Percentiles rank a stretch among this genome's conserved stretches.
These are phyloP conservation scores for Netelia melanura DNA, from an alignment of 2,888 invertebrate species.

Conservation along the genomic window DNA sequence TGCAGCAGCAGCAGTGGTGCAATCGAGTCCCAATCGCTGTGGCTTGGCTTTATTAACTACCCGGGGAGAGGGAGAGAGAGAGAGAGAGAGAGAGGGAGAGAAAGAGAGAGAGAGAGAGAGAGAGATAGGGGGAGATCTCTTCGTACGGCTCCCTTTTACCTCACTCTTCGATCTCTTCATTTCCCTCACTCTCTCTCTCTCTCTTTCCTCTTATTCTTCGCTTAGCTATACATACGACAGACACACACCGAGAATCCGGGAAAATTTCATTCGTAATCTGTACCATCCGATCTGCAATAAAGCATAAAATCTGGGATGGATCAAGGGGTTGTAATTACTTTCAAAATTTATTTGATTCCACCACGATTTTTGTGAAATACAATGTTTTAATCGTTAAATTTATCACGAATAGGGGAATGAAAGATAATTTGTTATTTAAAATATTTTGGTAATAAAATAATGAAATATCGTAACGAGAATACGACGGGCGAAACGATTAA, in stretches of 20 bases:
- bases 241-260: background rate
- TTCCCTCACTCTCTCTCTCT: constrained; percentile 11
- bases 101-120: constrained; percentile 17
- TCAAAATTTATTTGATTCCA: background rate
- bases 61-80: background rate
- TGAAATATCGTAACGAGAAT: background rate
- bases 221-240: background rate
- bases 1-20: constrained; percentile 43
- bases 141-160: background rate
- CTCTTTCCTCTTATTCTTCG: constrained; percentile 29
- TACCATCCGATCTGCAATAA: constrained; percentile 8
- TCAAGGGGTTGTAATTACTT: background rate
- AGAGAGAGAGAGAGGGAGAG: constrained; percentile 11
- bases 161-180: constrained; percentile 50
- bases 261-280: constrained; percentile 13
- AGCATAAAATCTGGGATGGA: background rate
- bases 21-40: constrained; percentile 65
- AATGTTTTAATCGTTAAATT: background rate
- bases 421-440: background rate
- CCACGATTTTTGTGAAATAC: background rate
- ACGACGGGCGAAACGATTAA: background rate
- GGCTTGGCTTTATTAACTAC: constrained; percentile 67
- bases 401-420: too few species aligned
- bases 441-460: background rate
- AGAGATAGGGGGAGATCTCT: constrained; percentile 12